Base-by-base conservation (phyloP, 2,888 invertebrate species). In the Microctonus brassicae region DNA sequence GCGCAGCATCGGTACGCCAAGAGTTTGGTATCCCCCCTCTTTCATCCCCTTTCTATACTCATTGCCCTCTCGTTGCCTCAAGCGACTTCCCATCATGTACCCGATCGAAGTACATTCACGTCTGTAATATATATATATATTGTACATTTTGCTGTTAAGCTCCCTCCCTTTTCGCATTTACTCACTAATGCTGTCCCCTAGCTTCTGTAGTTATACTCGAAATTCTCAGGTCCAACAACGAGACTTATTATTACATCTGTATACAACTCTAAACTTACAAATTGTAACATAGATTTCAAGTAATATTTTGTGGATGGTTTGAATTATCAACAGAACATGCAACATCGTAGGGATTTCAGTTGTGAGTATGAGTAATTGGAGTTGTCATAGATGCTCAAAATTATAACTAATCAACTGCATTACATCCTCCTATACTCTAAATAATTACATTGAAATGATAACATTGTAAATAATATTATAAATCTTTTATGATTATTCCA, bases 351-450 rank as follows among this genome's bases (percentile, higher is more conserved):
- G 33, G 13, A 24, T 64, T 65, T 33, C 53, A 33, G 17, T 36
- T 36, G 65, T 20, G 36, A 65, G 55, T 65, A 55, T 55, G 34
- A 55, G 55, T 34, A 55, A 64, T n/a, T 52, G 55, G 29, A 6
- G 17, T 53, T 55, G 65, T 53, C 65, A 52, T 10, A 10, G 10
- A 26, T 65, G 33, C 33, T 53, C 22, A 17, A 34, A 65, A 34
- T 53, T 65, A 65, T 34, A 55, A 52, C 55, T 65, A n/a, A 13
- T 24, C 9, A 29, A 34, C 33, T 65, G 55, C 55, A 55, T 36
- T 13, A 52, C 53, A 65, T 20, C n/a, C 22, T 17, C 55, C 5
- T 55, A 7, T 24, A 22, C 20, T 24, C 24, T 24, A 6, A 13
- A 2, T 2, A 52, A 10, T 22, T 9, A 7, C 17, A 22, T 52